These are phyloP conservation scores for Spodoptera frugiperda DNA, from an alignment of 1,140 invertebrate genomes.

Conservation along the genomic window DNA sequence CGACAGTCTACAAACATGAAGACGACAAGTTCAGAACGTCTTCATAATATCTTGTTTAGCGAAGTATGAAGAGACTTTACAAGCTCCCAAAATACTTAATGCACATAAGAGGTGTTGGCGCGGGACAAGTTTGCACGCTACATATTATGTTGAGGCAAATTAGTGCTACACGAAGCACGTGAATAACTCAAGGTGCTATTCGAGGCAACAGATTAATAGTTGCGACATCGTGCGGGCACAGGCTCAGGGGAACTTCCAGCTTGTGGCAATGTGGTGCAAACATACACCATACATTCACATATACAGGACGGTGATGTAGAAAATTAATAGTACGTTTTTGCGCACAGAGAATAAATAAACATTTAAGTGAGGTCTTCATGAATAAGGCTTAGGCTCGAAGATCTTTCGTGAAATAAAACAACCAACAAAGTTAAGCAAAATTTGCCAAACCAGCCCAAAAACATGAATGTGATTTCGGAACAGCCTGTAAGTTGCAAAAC, in stretches of 20 bases:
- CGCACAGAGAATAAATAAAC: no score
- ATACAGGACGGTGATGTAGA: background rate
- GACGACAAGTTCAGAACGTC: background rate
- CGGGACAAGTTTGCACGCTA: conserved; percentile 13
- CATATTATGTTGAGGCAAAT: conserved; percentile 25
- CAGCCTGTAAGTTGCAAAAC: conserved; percentile 3
- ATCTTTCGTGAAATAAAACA: no score
- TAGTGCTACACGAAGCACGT: conserved; percentile 17
- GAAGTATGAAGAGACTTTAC: background rate
- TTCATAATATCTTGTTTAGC: background rate
- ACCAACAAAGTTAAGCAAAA: no score
- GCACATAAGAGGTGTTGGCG: conserved; percentile 25
- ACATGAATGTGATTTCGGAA: background rate
- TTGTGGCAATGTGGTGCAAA: conserved; percentile 25
- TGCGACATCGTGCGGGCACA: conserved; percentile 17
- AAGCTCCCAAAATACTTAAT: conserved; percentile 8
- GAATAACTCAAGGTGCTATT: conserved; percentile 33
- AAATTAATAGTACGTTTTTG: background rate
- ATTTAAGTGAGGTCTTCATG: no score
- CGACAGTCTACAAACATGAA: background rate
- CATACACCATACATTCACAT: background rate
- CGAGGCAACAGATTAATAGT: conserved; percentile 36
- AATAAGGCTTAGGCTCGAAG: no score
- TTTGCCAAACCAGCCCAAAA: no score
- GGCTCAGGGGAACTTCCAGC: conserved; percentile 19